These are phyloP conservation scores for Ganaspis sp. DNA, from an alignment of 1,140 invertebrate genomes.

Conservation along the genomic window DNA sequence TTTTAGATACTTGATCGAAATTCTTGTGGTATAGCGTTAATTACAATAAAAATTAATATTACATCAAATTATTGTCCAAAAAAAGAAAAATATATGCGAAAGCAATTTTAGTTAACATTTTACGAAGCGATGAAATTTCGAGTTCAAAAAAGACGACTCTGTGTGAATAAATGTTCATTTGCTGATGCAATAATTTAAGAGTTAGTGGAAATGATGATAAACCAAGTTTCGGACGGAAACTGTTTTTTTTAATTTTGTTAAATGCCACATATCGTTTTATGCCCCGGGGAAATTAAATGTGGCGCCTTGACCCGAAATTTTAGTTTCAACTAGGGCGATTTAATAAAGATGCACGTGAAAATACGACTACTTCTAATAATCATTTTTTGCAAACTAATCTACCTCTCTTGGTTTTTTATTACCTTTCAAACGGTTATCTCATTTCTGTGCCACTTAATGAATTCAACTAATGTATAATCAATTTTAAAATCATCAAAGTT, in stretches of 20 bases:
- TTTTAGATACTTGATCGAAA: too few relatives aligned
- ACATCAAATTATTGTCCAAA: too few relatives aligned
- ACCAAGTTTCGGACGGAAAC: background rate
- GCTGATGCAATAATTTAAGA: background rate
- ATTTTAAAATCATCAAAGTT: too few relatives aligned
- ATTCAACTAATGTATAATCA: too few relatives aligned
- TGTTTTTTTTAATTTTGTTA: constrained; percentile 22
- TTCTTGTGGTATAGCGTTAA: too few relatives aligned
- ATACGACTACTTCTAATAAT: background rate
- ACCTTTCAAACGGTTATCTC: too few relatives aligned
- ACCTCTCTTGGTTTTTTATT: background rate
- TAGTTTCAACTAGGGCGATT: constrained; percentile 13
- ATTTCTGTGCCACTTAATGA: too few relatives aligned
- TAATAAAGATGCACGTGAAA: constrained; percentile 4
- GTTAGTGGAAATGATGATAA: background rate
- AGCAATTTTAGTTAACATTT: too few relatives aligned
- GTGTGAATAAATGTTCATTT: background rate
- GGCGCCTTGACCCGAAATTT: constrained; percentile 15
- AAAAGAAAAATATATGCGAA: too few relatives aligned
- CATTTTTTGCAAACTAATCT: background rate
- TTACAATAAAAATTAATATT: too few relatives aligned
- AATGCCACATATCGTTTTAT: background rate
- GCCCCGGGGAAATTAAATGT: constrained; percentile 24
- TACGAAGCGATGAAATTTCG: too few relatives aligned
- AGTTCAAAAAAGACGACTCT: too few relatives aligned